Evolutionary conservation across 2,797 vertebrate genomes (phyloP), one percentile per base, ranked within the genome.

Genomic region (Falco cherrug): DNA sequence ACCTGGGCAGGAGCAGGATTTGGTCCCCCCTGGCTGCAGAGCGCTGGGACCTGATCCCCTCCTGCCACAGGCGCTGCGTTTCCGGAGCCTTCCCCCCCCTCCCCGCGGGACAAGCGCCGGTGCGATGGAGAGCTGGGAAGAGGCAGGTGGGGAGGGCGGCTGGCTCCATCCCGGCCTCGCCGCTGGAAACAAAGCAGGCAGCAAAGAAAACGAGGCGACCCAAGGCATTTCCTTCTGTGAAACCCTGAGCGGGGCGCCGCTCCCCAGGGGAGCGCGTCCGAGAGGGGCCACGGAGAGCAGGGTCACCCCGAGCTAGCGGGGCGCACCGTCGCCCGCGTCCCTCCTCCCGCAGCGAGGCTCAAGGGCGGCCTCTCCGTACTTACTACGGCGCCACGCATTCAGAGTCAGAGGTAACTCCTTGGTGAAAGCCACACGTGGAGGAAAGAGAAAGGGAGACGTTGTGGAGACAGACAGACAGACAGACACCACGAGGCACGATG

Each of bases 361-460:
- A 77, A 63, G 97, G 96, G 31, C 28, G 69, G 94, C 96, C 97
- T 98, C 97, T 98, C 98, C 97, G 98, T 99, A 99, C 98, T 99
- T 99, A 99, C 98, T 99, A 99, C 98, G 97, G 98, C 97, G 98
- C 99, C 98, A 99, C 98, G 98, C 98, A 98, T 98, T 99, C 98
- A 98, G 98, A 98, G 97, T 97, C 98, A 96, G 98, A 98, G 97
- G 97, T 97, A 98, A 98, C 97, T 98, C 98, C 99, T 99, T 98
- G 95, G 97, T 96, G 97, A 98, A 98, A 98, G 98, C 96, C 97
- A 98, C 98, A 97, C 96, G 89, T 96, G 97, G 97, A 98, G 97
- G 97, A 96, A 95, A 98, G 95, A 98, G 97, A 99, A 97, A 98
- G 97, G 98, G 96, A 98, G 96, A 98, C 87, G 51, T 96, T 97